Percentiles rank a stretch among this genome's conserved stretches.
Evolutionary conservation across 1,140 invertebrate species (phyloP).

Genomic region (Campoletis sonorensis): DNA sequence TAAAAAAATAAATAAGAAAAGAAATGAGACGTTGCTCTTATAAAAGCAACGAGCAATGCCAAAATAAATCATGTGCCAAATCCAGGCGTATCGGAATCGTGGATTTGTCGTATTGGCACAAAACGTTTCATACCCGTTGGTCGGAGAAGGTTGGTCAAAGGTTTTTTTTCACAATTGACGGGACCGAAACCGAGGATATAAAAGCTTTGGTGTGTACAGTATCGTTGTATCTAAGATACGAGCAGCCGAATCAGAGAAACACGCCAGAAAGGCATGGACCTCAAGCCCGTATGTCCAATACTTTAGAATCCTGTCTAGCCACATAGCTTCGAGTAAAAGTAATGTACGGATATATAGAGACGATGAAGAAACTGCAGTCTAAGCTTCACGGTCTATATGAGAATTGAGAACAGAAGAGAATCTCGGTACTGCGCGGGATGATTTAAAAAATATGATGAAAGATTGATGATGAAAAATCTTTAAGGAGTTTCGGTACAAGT

Average conservation of each 20-base stretch:
- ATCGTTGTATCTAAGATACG: slow-evolving; percentile 12
- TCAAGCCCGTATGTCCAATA: slow-evolving; percentile 11
- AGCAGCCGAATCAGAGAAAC: slow-evolving; percentile 9
- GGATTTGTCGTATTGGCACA: slow-evolving; percentile 7
- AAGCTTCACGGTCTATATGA: neutral
- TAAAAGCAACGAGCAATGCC: neutral
- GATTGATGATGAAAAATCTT: neutral
- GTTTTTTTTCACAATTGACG: slow-evolving; percentile 19
- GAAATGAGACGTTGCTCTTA: neutral
- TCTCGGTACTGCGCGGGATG: neutral
- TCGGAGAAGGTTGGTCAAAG: neutral
- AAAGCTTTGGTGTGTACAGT: neutral
- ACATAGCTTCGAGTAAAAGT: neutral
- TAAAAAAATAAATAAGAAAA: neutral
- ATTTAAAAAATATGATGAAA: neutral
- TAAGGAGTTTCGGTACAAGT: too few species aligned
- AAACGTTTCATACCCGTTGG: slow-evolving; percentile 51
- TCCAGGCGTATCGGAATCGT: neutral
- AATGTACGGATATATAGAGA: slow-evolving; percentile 19
- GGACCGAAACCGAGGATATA: slow-evolving; percentile 11
- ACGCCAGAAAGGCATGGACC: slow-evolving; percentile 23
- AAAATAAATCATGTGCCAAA: slow-evolving; percentile 1
- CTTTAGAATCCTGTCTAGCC: slow-evolving; percentile 34
- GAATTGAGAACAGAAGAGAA: neutral
- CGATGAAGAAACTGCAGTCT: neutral